Base-by-base conservation (phyloP, 2,888 invertebrate genomes). In the Chrysolina oricalcia region DNA sequence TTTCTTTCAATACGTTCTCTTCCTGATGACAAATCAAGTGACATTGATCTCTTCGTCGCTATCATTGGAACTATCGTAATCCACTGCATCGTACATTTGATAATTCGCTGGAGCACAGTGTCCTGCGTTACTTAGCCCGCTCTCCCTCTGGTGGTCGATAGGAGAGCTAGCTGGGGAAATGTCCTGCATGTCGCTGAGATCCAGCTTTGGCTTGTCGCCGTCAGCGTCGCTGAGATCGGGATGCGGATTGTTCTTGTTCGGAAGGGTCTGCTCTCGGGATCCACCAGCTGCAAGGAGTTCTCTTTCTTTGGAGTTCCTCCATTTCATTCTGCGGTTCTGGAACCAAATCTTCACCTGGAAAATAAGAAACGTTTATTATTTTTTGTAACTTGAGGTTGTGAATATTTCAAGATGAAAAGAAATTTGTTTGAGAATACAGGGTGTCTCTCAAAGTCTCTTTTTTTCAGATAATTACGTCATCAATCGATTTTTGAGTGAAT, bases 321-420 rank as follows among this genome's bases (percentile, higher is more conserved):
- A 98, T 89, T 97, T 99, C 98, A 99, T 99, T 72, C 98, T 94
- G 0, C 98, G 94, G 88, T 99, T 99, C 92, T 99, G 98, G 89
- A 99, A 99, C 95, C 95, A 95, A 77, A 95, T 95, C 88, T 95
- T 95, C 74, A 95, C 95, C 95, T 95, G 89, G 5, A 78, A 80
- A 70, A 15, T 15, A 46, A 46, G 5, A n/a, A 15, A 46, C 5
- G 46, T 46, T 46, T 15, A 46, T 46, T 46, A n/a, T 15, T 15
- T 0, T 46, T n/a, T 0, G 8, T 0, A 35, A 8, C 8, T 27
- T 27, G 27, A 35, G 0, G 0, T 35, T 35, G 8, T 35, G 8
- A 8, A 8, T 35, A 35, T n/a, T n/a, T n/a, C n/a, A n/a, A n/a
- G n/a, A n/a, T n/a, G n/a, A n/a, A n/a, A n/a, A n/a, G n/a, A n/a